These are phyloP conservation scores for Anguilla rostrata DNA, from an alignment of 2,113 vertebrate species.

Conservation along the genomic window DNA sequence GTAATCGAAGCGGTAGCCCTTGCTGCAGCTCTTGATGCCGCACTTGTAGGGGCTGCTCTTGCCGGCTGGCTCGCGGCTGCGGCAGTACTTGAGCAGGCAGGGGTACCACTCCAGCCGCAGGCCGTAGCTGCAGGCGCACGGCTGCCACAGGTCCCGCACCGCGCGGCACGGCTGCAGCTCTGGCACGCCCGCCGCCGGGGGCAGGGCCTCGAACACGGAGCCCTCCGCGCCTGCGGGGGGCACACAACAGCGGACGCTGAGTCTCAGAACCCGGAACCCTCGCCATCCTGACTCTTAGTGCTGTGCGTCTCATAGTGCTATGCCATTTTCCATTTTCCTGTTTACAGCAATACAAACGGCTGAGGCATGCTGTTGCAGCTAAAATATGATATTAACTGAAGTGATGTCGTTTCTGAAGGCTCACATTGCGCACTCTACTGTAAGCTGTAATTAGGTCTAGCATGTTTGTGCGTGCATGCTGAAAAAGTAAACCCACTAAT, in stretches of 20 bases:
- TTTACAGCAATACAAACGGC: too few species aligned
- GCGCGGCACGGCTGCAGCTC: constrained; percentile 74
- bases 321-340: neutral
- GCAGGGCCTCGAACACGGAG: constrained; percentile 85
- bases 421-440: too few species aligned
- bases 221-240: constrained; percentile 75
- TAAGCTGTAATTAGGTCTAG: too few species aligned
- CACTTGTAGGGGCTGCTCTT: constrained; percentile 88
- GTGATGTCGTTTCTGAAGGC: too few species aligned
- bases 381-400: too few species aligned
- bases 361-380: too few species aligned
- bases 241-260: neutral
- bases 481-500: too few species aligned
- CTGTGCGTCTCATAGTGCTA: neutral
- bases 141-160: constrained; percentile 76
- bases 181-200: constrained; percentile 64
- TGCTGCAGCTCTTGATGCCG: constrained; percentile 96
- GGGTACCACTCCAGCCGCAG: constrained; percentile 95
- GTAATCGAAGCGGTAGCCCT: constrained; percentile 87
- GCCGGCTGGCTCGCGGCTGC: constrained; percentile 74
- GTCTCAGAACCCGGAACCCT: neutral
- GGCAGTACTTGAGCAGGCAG: constrained; percentile 93
- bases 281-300: neutral
- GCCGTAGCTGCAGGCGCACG: constrained; percentile 83
- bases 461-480: too few species aligned